These are phyloP conservation scores for Cepaea hortensis DNA, from an alignment of 2,888 invertebrate species.

Conservation along the genomic window DNA sequence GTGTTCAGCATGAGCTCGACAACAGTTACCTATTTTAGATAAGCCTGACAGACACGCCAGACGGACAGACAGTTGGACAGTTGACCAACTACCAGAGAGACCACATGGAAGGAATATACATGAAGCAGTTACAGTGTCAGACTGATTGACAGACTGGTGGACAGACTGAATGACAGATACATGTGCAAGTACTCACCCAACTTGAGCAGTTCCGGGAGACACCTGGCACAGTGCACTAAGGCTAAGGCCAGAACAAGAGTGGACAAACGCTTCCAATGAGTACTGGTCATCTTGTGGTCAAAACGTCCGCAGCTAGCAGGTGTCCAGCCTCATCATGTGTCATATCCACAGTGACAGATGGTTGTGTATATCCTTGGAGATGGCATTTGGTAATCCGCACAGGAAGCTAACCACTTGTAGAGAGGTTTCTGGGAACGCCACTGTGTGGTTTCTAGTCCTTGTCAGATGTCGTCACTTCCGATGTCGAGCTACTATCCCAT, in stretches of 20 bases:
- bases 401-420: too few relatives aligned
- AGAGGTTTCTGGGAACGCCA: too few relatives aligned
- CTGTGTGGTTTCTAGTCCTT: too few relatives aligned
- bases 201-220: conserved; percentile 55
- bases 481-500: too few relatives aligned
- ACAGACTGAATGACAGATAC: conserved; percentile 5
- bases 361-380: too few relatives aligned
- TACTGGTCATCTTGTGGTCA: conserved; percentile 55
- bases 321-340: background rate
- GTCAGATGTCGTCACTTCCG: too few relatives aligned
- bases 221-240: conserved; percentile 55
- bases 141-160: background rate
- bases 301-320: background rate
- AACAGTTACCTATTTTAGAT: too few relatives aligned
- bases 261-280: conserved; percentile 56
- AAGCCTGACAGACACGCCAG: background rate
- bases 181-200: conserved; percentile 52
- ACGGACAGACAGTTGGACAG: background rate
- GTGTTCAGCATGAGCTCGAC: too few relatives aligned
- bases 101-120: background rate
- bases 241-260: conserved; percentile 56
- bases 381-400: too few relatives aligned
- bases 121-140: too few relatives aligned
- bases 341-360: too few relatives aligned
- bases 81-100: background rate